A percentile compares a stretch with the other conserved stretches of the same genome.
These are phyloP conservation scores for Antheraea mylitta DNA, from an alignment of 1,140 invertebrate species.

Conservation along the genomic window DNA sequence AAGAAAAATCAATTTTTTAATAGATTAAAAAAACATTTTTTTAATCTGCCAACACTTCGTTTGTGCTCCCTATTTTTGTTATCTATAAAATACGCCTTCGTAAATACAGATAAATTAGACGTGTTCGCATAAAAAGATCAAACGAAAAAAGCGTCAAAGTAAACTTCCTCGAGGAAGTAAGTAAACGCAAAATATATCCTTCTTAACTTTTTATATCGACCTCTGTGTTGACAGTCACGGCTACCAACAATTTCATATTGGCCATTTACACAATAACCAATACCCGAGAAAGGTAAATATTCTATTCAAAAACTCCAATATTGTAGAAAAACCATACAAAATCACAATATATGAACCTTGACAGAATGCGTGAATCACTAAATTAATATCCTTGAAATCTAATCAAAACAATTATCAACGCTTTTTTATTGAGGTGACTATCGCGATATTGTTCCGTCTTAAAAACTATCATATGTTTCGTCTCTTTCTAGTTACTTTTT, in stretches of 20 bases:
- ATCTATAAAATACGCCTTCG: slow-evolving; percentile 6
- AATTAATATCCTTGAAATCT: slow-evolving; percentile 77
- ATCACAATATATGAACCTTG: slow-evolving; percentile 72
- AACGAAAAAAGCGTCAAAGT: slow-evolving; percentile 30
- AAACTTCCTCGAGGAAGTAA: slow-evolving; percentile 60
- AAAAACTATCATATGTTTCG: slow-evolving; percentile 9
- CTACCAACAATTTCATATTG: slow-evolving; percentile 48
- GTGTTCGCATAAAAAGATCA: slow-evolving; percentile 13
- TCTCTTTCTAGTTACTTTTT: slow-evolving; percentile 37
- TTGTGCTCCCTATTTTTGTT: slow-evolving; percentile 3
- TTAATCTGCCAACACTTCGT: background rate
- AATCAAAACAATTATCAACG: slow-evolving; percentile 73
- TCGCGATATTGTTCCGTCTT: background rate
- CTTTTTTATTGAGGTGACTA: slow-evolving; percentile 35
- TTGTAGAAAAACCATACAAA: slow-evolving; percentile 60
- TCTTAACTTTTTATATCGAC: slow-evolving; percentile 57
- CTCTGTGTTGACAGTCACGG: slow-evolving; percentile 63
- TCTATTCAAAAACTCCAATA: slow-evolving; percentile 50
- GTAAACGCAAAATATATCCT: slow-evolving; percentile 55
- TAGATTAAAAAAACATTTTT: too few species aligned
- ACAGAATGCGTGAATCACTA: slow-evolving; percentile 66
- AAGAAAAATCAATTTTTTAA: too few species aligned
- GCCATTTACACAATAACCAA: slow-evolving; percentile 50
- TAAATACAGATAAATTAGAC: slow-evolving; percentile 22
- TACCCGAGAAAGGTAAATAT: slow-evolving; percentile 68